Evolutionary conservation across 2,888 invertebrate species (phyloP).

Genomic region (Leptogaster cylindrica): DNA sequence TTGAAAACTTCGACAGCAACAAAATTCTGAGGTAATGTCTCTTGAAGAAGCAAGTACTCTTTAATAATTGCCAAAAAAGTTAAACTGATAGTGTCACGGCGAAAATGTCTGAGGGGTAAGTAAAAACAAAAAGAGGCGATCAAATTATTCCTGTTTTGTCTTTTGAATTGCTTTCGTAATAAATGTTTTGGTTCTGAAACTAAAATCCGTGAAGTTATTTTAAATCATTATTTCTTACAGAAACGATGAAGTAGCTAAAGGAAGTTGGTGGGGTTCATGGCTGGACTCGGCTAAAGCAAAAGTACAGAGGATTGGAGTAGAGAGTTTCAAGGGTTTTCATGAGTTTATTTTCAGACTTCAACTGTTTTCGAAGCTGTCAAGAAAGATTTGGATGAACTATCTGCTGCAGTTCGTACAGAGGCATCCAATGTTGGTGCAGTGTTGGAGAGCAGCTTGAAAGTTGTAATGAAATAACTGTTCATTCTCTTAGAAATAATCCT

Average conservation of each 20-base stretch:
- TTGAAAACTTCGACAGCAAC: constrained; percentile 9
- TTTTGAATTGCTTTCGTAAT: no score
- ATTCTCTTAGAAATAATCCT: no score
- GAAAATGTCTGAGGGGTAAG: constrained; percentile 43
- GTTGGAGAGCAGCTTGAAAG: constrained; percentile 74
- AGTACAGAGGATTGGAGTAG: constrained; percentile 56
- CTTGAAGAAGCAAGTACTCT: not conserved
- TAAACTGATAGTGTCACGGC: not conserved
- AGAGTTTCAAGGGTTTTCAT: no score
- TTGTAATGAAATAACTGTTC: no score
- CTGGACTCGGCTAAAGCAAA: constrained; percentile 67
- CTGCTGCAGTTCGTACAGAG: constrained; percentile 73
- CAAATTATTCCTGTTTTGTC: no score
- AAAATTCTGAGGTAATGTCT: constrained; percentile 8
- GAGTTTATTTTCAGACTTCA: constrained; percentile 68
- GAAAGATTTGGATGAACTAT: constrained; percentile 77
- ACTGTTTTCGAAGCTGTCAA: constrained; percentile 79
- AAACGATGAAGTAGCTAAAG: constrained; percentile 48
- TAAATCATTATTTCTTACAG: not conserved
- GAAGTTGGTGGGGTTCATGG: constrained; percentile 69
- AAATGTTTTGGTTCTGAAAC: no score
- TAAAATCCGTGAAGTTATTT: no score
- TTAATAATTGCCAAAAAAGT: not conserved
- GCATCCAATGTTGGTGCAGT: constrained; percentile 72
- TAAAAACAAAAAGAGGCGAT: not conserved